Conservation (phyloP, 2,113 vertebrate genomes). For the Melanotaenia duboulayi region DNA sequence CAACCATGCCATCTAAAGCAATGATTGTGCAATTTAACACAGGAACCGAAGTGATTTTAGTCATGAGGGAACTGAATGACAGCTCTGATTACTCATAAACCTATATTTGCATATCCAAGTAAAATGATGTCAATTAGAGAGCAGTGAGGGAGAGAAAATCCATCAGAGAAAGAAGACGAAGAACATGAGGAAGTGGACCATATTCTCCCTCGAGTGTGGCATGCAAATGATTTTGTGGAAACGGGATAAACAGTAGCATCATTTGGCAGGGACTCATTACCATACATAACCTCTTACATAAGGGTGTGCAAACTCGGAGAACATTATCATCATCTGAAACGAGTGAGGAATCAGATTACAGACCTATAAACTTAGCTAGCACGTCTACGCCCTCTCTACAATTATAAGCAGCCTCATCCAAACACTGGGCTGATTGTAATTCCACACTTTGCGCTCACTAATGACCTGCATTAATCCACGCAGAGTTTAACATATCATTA, state of each 20-base stretch:
- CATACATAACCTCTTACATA: slow-evolving; percentile 57
- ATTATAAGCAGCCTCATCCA: slow-evolving; percentile 62
- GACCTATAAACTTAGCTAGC: slow-evolving; percentile 53
- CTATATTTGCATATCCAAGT: slow-evolving; percentile 57
- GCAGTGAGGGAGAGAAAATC: slow-evolving; percentile 52
- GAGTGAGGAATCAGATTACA: slow-evolving; percentile 61
- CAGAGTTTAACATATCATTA: slow-evolving; percentile 64
- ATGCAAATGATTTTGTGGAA: slow-evolving; percentile 61
- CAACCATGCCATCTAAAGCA: slow-evolving; percentile 26
- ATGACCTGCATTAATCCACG: slow-evolving; percentile 71
- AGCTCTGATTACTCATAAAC: slow-evolving; percentile 66
- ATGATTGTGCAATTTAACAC: slow-evolving; percentile 35
- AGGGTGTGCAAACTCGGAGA: slow-evolving; percentile 32
- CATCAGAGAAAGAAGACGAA: slow-evolving; percentile 45
- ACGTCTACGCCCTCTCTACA: slow-evolving; percentile 53
- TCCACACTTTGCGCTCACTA: slow-evolving; percentile 61
- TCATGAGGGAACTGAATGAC: slow-evolving; percentile 50
- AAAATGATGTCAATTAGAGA: slow-evolving; percentile 56
- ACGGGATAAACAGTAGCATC: slow-evolving; percentile 53
- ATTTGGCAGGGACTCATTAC: slow-evolving; percentile 55
- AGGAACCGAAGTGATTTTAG: slow-evolving; percentile 6
- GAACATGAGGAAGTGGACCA: slow-evolving; percentile 62
- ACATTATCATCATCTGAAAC: slow-evolving; percentile 56
- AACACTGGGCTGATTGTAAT: slow-evolving; percentile 73
- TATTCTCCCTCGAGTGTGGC: slow-evolving; percentile 40